Conservation (phyloP, 2,888 invertebrate species). For the Lacanobia wlatinum region DNA sequence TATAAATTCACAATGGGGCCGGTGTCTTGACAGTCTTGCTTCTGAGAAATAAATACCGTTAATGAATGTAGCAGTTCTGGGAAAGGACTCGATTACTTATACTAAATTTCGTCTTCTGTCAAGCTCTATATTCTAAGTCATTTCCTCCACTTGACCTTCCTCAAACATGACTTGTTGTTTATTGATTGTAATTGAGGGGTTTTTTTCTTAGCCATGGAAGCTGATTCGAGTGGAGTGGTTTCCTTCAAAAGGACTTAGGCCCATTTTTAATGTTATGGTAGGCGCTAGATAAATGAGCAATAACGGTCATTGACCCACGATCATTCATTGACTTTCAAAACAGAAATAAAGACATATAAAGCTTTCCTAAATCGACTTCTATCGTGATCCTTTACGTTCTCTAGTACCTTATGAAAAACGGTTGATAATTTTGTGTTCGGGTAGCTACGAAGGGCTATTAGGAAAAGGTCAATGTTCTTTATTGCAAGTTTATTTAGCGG, state of each 20-base stretch:
- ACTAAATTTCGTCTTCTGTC: neutral
- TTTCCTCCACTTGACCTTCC: neutral
- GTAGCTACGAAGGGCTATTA: too few relatives aligned
- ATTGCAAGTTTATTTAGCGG: too few relatives aligned
- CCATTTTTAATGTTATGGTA: too few relatives aligned
- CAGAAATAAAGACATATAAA: too few relatives aligned
- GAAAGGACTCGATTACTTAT: conserved; percentile 23
- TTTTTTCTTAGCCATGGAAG: neutral
- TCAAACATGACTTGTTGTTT: neutral
- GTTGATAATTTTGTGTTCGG: too few relatives aligned
- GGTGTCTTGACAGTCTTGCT: conserved; percentile 36
- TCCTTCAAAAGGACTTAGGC: neutral
- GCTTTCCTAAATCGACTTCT: too few relatives aligned
- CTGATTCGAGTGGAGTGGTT: neutral
- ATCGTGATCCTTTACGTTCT: too few relatives aligned
- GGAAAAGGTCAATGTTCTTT: too few relatives aligned
- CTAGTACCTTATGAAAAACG: too few relatives aligned
- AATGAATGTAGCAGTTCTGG: conserved; percentile 38
- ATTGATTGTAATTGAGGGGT: neutral
- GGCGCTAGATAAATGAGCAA: too few relatives aligned
- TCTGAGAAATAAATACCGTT: conserved; percentile 49
- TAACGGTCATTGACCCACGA: too few relatives aligned
- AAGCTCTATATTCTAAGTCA: neutral
- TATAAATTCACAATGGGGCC: conserved; percentile 57
- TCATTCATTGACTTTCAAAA: too few relatives aligned